phyloP scores from a whole-genome alignment of 2,113 vertebrate genomes.

The Rhodinocichla rosea region DNA sequence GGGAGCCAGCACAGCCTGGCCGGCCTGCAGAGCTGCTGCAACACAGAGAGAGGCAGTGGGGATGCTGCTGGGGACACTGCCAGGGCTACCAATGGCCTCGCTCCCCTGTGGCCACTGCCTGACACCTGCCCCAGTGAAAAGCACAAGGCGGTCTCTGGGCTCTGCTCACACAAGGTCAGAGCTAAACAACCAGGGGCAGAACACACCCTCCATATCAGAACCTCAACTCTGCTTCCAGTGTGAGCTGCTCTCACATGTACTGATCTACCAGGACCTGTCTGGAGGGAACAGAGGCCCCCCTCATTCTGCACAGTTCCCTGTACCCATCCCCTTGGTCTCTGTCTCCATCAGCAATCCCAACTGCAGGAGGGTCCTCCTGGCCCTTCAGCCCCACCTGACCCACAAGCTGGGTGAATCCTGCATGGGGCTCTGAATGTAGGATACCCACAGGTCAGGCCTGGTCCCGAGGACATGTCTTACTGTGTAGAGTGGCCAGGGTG shows the following conservation, averaged over 20 bases:
- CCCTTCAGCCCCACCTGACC: neutral
- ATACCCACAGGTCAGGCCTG: neutral
- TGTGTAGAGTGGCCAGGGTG: slow-evolving; percentile 86
- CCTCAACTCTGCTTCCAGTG: neutral
- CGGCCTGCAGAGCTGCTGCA: slow-evolving; percentile 80
- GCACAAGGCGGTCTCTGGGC: neutral
- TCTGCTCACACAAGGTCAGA: neutral
- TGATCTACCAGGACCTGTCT: neutral
- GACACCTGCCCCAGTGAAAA: neutral
- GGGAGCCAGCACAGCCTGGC: slow-evolving; percentile 81
- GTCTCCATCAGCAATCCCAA: neutral
- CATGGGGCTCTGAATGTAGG: rapidly evolving
- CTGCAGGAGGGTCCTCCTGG: neutral
- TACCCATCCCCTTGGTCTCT: too few relatives aligned
- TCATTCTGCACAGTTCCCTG: rapidly evolving
- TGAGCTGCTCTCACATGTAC: rapidly evolving
- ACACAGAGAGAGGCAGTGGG: rapidly evolving
- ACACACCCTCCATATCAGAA: neutral
- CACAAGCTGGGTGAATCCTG: neutral
- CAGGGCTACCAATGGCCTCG: rapidly evolving
- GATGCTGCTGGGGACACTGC: neutral
- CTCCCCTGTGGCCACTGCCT: neutral
- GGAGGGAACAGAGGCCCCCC: neutral
- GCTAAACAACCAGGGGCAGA: neutral
- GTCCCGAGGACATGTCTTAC: slow-evolving; percentile 43